phyloP scores from a whole-genome alignment of 2,888 invertebrate species.

The Hermaeophaga mercurialis region DNA sequence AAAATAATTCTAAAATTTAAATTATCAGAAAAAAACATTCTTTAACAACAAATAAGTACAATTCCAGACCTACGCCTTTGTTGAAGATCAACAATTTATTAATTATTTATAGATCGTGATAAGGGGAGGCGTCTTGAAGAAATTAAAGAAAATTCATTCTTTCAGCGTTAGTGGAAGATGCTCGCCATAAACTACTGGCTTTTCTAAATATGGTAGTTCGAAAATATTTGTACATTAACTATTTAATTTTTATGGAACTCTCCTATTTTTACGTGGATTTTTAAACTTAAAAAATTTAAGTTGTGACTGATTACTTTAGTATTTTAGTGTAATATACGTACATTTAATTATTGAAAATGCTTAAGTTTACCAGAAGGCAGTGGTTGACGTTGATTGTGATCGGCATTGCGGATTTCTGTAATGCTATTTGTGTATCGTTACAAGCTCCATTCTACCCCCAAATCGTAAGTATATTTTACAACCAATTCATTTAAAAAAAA shows the following conservation, averaged over 20 bases:
- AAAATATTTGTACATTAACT: slow-evolving; percentile 52
- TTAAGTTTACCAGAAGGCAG: slow-evolving; percentile 73
- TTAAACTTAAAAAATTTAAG: too few relatives aligned
- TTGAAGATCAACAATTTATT: not conserved
- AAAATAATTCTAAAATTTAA: too few relatives aligned
- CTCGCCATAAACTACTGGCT: too few relatives aligned
- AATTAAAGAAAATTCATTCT: slow-evolving; percentile 4
- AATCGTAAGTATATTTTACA: slow-evolving; percentile 65
- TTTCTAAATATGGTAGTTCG: slow-evolving; percentile 49
- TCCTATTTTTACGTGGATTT: slow-evolving; percentile 47
- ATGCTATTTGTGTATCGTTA: slow-evolving; percentile 81
- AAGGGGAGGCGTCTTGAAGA: not conserved
- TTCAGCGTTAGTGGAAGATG: too few relatives aligned
- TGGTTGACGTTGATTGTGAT: slow-evolving; percentile 79
- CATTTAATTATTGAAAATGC: slow-evolving; percentile 56
- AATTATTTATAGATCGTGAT: not conserved
- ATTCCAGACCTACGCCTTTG: slow-evolving; percentile 16
- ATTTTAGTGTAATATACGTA: not conserved
- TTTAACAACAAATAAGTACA: too few relatives aligned
- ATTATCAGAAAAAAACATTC: too few relatives aligned
- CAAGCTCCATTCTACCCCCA: slow-evolving; percentile 87
- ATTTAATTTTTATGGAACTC: slow-evolving; percentile 51
- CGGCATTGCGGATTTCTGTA: slow-evolving; percentile 81
- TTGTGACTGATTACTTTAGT: not conserved
- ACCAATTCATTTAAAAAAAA: slow-evolving; percentile 2